These are phyloP conservation scores for Drosophila testacea DNA, from an alignment of 2,888 invertebrate species.

Conservation along the genomic window DNA sequence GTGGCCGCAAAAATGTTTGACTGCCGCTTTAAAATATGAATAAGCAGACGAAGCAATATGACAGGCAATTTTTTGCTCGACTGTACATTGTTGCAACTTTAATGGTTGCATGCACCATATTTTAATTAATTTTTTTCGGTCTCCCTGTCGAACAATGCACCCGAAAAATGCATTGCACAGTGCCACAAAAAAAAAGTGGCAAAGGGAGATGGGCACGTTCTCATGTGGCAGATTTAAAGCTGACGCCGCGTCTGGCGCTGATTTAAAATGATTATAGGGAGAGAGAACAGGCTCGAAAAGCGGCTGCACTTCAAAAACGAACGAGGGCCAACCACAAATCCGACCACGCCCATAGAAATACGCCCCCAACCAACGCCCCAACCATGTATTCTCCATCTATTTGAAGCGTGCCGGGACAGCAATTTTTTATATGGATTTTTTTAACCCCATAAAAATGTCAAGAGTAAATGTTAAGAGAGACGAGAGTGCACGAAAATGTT, in stretches of 20 bases:
- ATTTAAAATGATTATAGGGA: conserved; percentile 63
- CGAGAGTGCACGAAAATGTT: conserved; percentile 32
- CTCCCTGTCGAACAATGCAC: conserved; percentile 17
- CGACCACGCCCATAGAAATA: conserved; percentile 28
- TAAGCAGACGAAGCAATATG: conserved; percentile 42
- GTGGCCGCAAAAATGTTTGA: conserved; percentile 27
- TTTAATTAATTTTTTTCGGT: conserved; percentile 67
- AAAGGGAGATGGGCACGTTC: background rate
- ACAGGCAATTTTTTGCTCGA: conserved; percentile 29
- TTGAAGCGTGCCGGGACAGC: conserved; percentile 30
- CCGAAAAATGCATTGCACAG: conserved; percentile 30
- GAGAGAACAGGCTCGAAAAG: conserved; percentile 23
- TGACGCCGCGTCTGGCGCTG: conserved; percentile 49
- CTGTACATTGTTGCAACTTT: conserved; percentile 51
- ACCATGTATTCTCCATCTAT: conserved; percentile 3
- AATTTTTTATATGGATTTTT: conserved; percentile 24
- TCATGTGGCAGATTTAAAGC: conserved; percentile 41
- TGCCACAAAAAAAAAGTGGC: conserved; percentile 19
- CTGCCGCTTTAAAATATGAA: conserved; percentile 19
- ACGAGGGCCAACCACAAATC: conserved; percentile 36
- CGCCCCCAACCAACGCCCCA: background rate
- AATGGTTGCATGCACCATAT: conserved; percentile 59
- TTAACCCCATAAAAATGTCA: conserved; percentile 40
- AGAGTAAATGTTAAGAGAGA: conserved; percentile 48
- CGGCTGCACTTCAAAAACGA: conserved; percentile 35